Percentiles rank a stretch among this genome's conserved stretches.
Conservation (phyloP, 2,888 invertebrate species). For the Smittia aterrima region DNA sequence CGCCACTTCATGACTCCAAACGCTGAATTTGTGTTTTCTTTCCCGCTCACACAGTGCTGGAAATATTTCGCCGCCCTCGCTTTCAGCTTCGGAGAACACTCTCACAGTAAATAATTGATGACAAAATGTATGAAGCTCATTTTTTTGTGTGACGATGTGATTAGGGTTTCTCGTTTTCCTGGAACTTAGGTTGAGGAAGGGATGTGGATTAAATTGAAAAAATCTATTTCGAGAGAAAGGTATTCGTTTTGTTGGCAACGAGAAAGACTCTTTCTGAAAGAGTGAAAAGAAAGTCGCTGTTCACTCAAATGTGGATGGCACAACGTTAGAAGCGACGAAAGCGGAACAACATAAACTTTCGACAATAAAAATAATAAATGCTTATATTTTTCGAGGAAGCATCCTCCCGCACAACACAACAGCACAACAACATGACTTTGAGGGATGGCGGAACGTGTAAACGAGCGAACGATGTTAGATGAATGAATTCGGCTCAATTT, state of each 20-base stretch:
- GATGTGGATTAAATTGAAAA: too few species aligned
- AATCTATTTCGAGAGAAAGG: too few species aligned
- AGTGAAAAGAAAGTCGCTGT: too few species aligned
- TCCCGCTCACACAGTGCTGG: background rate
- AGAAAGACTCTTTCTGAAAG: too few species aligned
- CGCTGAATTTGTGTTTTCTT: constrained; percentile 7
- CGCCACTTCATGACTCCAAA: constrained; percentile 22
- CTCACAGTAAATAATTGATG: constrained; percentile 35
- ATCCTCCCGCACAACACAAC: background rate
- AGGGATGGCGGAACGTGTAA: background rate
- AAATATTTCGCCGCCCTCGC: background rate
- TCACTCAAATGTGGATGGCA: background rate
- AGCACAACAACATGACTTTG: background rate
- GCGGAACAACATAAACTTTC: constrained; percentile 39
- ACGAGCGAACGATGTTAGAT: background rate
- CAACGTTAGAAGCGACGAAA: background rate
- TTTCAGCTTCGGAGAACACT: background rate
- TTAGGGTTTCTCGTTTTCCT: background rate
- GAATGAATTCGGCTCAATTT: constrained; percentile 2
- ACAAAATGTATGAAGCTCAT: constrained; percentile 26
- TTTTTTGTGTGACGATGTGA: background rate
- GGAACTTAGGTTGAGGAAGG: background rate
- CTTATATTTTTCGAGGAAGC: constrained; percentile 21
- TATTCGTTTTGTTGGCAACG: too few species aligned
- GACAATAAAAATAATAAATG: constrained; percentile 42